Base-by-base conservation (phyloP, 2,113 vertebrate species). In the Lasiurus borealis region DNA sequence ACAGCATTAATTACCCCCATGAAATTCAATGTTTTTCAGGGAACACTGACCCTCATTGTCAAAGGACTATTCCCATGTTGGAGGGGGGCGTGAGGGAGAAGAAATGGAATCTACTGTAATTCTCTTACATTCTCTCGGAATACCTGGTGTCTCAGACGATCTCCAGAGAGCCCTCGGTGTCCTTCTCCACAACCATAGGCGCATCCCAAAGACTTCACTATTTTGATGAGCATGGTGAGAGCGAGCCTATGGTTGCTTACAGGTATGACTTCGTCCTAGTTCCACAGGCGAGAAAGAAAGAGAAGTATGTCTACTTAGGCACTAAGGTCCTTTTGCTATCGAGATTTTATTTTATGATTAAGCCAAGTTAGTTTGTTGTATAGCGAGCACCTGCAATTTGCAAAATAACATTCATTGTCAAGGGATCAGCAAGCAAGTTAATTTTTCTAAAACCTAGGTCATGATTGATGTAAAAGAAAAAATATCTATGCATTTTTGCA, bases 101-200 rank as follows among this genome's bases (percentile, higher is more conserved):
- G 62, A 69, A 96, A 98, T 92, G 96, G 93, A 98, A 98, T 97
- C 98, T 98, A 97, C 98, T 98, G 96, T 98, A 98, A 90, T 98
- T 98, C 98, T 98, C 98, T 98, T 98, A 98, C 98, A 98, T 98
- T 98, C 98, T 98, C 98, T 93, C 98, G 96, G 97, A 98, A 98
- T 98, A 99, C 99, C 99, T 99, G 99, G 98, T 99, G 99, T 98
- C 99, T 99, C 97, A 99, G 99, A 86, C 99, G 99, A 97, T 99
- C 99, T 85, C 99, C 99, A 48, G 99, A 99, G 91, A 99, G 98
- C 73, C 99, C 99, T 6, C 99, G 99, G 78, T 99, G 99, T 85
- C 99, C 99, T 98, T 99, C 99, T 19, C 99, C 99, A n/a, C 99
- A 99, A 92, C 99, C 99, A 95, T 99, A 99, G 23, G 99, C 99